Percentiles rank a stretch among this genome's conserved stretches.
These are phyloP conservation scores for Xestia ashworthii DNA, from an alignment of 2,888 invertebrate genomes.

Conservation along the genomic window DNA sequence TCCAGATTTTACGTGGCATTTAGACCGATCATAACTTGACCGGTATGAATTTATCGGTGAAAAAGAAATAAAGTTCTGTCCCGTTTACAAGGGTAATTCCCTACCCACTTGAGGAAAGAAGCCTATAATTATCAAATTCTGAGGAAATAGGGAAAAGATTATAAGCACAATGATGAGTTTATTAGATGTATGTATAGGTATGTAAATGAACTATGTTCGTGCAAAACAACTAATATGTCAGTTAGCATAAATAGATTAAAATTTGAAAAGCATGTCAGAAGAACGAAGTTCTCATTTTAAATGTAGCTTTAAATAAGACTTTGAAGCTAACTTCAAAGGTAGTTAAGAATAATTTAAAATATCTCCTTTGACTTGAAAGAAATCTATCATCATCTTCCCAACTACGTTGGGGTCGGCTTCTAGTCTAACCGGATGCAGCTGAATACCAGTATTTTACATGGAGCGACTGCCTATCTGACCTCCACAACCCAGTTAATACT, in stretches of 20 bases:
- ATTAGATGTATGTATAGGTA: background rate
- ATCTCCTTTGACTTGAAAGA: slow-evolving; percentile 19
- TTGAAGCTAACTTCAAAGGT: slow-evolving; percentile 13
- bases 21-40: background rate
- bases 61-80: background rate
- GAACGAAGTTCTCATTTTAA: slow-evolving; percentile 27
- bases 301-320: slow-evolving; percentile 15
- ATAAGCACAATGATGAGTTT: background rate
- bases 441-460: no score
- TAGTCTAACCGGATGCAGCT: no score
- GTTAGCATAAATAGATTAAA: background rate
- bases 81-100: background rate
- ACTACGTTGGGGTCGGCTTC: no score
- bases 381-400: background rate
- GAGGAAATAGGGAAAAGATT: background rate
- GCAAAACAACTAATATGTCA: slow-evolving; percentile 15
- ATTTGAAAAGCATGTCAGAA: background rate
- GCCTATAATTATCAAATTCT: slow-evolving; percentile 31
- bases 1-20: background rate
- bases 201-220: background rate
- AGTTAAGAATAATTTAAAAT: slow-evolving; percentile 32
- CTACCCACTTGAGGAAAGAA: background rate
- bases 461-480: no score
- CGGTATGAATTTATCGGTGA: background rate
- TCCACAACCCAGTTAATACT: no score